Evolutionary conservation across 37 sponge, comb jelly and placozoan genomes (phyloP), one percentile per base, ranked within the genome.

Genomic region (Aplysina aerophoba): DNA sequence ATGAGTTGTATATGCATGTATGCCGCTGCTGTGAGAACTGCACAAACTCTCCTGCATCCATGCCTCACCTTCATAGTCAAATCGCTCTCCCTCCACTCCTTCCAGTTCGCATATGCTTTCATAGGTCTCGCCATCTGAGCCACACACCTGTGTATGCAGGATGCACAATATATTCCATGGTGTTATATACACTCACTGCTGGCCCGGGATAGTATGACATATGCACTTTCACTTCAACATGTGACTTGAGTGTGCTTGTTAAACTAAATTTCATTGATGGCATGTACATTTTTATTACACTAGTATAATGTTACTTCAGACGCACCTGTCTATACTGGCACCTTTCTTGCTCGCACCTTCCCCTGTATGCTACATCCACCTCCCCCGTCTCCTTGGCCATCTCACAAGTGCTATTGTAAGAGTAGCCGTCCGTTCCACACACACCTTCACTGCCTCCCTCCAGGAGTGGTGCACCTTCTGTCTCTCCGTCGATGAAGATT

Each of bases 81-180:
- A 5, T 24, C 44, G 8, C 21, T 75, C 78, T 50, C 78, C 78
- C n/a, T 75, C 21, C 12, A 4, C 78, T 69, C 71, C 71, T 50
- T 75, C 78, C 78, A 75, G 25, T 11, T 75, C 78, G 41, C 78
- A 75, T 22, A 75, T 22, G 50, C 78, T 75, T 19, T 40, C 53
- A 50, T 75, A 75, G 44, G 78, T 75, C 44, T 40, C 53, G 6
- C 78, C 78, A 53, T 24, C 31, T 21, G 54, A 19, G 22, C 38
- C 21, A 50, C 78, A 75, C 44, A 75, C 78, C 78, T 75, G 78
- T 4, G 6, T 0, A n/a, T n/a, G n/a, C 13, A 3, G 34, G 17
- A 69, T 17, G 71, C 19, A 35, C 34, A 30, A 69, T 34, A 30
- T 27, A 69, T 30, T 6, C 71, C n/a, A n/a, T n/a, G n/a, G n/a